Evolutionary conservation across 2,888 invertebrate species (phyloP).

Genomic region (Biston betularia): DNA sequence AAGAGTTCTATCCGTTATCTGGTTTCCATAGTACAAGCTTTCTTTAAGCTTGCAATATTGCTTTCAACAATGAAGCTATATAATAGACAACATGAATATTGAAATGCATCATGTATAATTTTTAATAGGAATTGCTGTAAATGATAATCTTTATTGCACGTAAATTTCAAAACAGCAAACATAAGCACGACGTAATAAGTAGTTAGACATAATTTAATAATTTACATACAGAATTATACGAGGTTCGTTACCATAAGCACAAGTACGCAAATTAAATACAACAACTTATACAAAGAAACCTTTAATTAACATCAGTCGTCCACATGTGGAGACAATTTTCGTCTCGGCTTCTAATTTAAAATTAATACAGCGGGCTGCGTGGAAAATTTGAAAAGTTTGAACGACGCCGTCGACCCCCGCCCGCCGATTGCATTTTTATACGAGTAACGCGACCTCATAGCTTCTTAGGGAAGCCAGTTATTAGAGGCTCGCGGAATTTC

Average conservation of each 20-base stretch:
- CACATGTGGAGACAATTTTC: constrained; percentile 76
- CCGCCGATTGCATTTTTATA: constrained; percentile 83
- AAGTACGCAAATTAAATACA: constrained; percentile 22
- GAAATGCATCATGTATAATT: constrained; percentile 16
- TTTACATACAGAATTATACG: constrained; percentile 34
- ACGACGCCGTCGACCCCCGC: constrained; percentile 75
- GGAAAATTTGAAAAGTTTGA: constrained; percentile 85
- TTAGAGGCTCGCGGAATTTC: constrained; percentile 76
- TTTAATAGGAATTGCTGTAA: constrained; percentile 10
- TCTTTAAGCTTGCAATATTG: constrained; percentile 35
- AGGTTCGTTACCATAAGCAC: constrained; percentile 13
- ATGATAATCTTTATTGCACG: constrained; percentile 15
- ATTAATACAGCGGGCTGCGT: constrained; percentile 77
- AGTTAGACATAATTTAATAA: constrained; percentile 36
- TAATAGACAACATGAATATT: constrained; percentile 18
- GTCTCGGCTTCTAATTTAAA: constrained; percentile 77
- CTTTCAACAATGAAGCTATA: constrained; percentile 14
- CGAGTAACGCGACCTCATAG: constrained; percentile 81
- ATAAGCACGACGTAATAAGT: background rate
- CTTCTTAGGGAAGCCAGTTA: constrained; percentile 82
- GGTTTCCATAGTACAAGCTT: too few relatives aligned
- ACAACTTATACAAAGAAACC: constrained; percentile 53
- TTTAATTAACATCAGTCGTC: constrained; percentile 69
- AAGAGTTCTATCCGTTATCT: too few relatives aligned
- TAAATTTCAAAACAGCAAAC: constrained; percentile 11